phyloP scores from a whole-genome alignment of 2,888 invertebrate genomes.

The Laspeyria flexula region DNA sequence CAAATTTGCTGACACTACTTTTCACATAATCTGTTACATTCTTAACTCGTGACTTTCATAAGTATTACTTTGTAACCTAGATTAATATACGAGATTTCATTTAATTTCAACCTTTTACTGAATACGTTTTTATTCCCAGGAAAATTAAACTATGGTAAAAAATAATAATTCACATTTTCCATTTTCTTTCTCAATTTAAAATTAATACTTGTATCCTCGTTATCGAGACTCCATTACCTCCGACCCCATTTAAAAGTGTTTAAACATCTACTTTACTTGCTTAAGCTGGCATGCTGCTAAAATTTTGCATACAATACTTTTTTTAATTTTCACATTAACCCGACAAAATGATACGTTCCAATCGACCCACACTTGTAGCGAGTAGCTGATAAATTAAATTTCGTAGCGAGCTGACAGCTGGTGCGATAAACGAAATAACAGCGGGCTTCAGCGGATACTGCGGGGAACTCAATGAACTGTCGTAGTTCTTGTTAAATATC shows the following conservation, averaged over 20 bases:
- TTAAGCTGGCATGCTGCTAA: constrained; percentile 13
- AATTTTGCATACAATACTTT: constrained; percentile 18
- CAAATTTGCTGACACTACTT: no score
- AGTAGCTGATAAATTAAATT: constrained; percentile 65
- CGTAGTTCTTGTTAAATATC: constrained; percentile 19
- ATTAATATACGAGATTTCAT: no score
- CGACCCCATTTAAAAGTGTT: constrained; percentile 1
- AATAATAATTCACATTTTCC: neutral
- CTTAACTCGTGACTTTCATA: no score
- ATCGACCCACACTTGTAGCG: constrained; percentile 42
- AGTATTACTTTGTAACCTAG: no score
- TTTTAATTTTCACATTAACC: constrained; percentile 18
- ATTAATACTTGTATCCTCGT: constrained; percentile 1
- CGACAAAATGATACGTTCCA: constrained; percentile 43
- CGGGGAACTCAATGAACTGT: constrained; percentile 21
- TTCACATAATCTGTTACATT: no score
- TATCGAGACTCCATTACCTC: neutral
- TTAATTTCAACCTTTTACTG: no score
- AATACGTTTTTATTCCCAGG: no score
- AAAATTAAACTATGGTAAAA: neutral
- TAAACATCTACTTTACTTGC: constrained; percentile 7
- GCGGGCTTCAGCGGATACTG: constrained; percentile 18
- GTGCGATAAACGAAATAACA: constrained; percentile 52
- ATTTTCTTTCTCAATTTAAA: neutral
- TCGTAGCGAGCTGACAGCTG: constrained; percentile 48